phyloP scores from a whole-genome alignment of 2,888 invertebrate species.

The Thyatira batis region DNA sequence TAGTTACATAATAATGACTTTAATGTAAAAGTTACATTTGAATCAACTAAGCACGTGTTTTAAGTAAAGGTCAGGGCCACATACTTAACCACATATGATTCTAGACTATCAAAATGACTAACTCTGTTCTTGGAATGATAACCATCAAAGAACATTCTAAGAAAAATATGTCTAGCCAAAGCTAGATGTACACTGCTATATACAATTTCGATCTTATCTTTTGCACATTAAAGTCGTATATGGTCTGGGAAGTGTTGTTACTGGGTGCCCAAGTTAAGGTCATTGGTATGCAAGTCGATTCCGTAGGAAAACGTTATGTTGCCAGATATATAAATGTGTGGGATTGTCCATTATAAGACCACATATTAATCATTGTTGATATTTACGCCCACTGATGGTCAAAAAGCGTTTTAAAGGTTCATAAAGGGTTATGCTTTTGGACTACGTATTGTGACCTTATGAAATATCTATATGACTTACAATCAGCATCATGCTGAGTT shows the following conservation, averaged over 20 bases:
- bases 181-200: neutral
- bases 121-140: conserved; percentile 18
- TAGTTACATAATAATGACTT: too few relatives aligned
- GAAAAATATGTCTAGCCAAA: neutral
- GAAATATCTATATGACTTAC: too few relatives aligned
- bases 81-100: neutral
- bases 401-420: too few relatives aligned
- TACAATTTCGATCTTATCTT: neutral
- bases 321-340: neutral
- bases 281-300: conserved; percentile 27
- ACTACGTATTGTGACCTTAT: too few relatives aligned
- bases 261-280: conserved; percentile 6
- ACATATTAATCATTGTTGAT: neutral
- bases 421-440: too few relatives aligned
- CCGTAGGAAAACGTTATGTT: conserved; percentile 24
- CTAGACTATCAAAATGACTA: conserved; percentile 4
- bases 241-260: neutral
- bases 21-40: too few relatives aligned
- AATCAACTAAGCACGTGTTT: neutral
- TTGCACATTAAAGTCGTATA: neutral
- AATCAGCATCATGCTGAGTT: too few relatives aligned
- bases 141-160: conserved; percentile 11
- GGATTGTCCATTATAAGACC: neutral
- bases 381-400: neutral
- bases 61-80: neutral